Evolutionary conservation across 1,140 invertebrate species (phyloP), one percentile per base, ranked within the genome.

Genomic region (Diprion similis): DNA sequence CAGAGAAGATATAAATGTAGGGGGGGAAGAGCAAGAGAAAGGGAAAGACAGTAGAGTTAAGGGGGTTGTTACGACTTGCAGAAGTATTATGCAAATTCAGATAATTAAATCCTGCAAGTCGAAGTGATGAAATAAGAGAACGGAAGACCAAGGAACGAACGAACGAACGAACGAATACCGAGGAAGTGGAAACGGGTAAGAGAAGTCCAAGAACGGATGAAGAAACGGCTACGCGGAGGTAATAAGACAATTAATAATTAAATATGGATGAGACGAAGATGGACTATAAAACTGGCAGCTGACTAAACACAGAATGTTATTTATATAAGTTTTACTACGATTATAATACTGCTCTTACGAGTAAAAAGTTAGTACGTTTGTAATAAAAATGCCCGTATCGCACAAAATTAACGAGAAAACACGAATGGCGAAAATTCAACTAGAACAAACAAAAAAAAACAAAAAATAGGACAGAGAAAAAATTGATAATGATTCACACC

Each of bases 31-130:
- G 66, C 69, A 70, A 64, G 72, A 65, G 18, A 45, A 59, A 70
- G 71, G 69, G 70, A 66, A 75, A 73, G 70, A 68, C 65, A 47
- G 37, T 59, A 71, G 67, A 68, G 75, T 64, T 64, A 13, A 45
- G 37, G 37, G 66, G 19, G 46, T 70, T 19, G 69, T 70, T 45
- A 70, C 69, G 69, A 47, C 46, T 70, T 70, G 69, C 19, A 70
- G 69, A 70, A 47, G 69, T 70, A 70, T 70, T 70, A 70, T 70
- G 69, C 69, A 70, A 70, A 70, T 70, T 19, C 37, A 13, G 37
- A 48, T 70, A 13, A 48, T 70, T 70, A 70, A 70, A 70, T 70
- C 69, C 24, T 37, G 24, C 46, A 70, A 70, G 69, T 48, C 69
- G 69, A 15, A 48, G 69, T 47, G 46, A 47, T 70, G 69, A 46